Evolutionary conservation across 2,888 invertebrate genomes (phyloP), one percentile per base, ranked within the genome.

Genomic region (Caenorhabditis afra): DNA sequence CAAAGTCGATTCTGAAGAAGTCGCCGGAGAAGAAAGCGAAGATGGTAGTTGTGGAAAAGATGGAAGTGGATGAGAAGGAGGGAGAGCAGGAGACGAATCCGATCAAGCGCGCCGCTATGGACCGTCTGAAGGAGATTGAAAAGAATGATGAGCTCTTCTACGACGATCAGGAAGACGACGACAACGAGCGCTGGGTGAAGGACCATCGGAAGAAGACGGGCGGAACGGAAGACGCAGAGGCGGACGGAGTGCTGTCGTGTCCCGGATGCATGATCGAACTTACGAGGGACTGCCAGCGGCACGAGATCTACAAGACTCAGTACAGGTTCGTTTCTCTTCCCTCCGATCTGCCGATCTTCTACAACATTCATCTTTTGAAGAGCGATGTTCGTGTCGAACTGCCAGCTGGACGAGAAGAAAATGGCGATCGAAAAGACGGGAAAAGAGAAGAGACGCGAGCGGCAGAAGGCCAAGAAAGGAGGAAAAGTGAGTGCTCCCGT

Each of bases 311-410:
- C 87, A 90, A 91, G 65, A 91, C 91, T 73, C 93, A 93, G 84
- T 93, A 92, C 87, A 90, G 86, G 86, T 86, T 12, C 11, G 45
- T 29, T 29, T 29, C 29, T 29, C n/a, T n/a, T n/a, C 29, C 29
- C 29, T 29, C n/a, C n/a, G n/a, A n/a, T 29, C 7, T 29, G 29
- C 29, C 29, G 2, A 16, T 45, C 23, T 35, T 55, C 50, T 20
- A 10, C 14, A 10, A 44, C 16, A 20, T 37, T 14, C 18, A 22
- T 16, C 22, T 35, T 67, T 55, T 74, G 47, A 71, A 86, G 93
- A 81, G 93, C 93, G 12, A 93, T 93, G 93, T 93, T 93, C 90
- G 93, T 93, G 1, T 91, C 91, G 84, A 93, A 93, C 88, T 93
- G 93, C 88, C 86, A 71, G n/a, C 90, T 92, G 2, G 91, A 92